Evolutionary conservation across 2,113 vertebrate species (phyloP).

Genomic region (Myocastor coypus): DNA sequence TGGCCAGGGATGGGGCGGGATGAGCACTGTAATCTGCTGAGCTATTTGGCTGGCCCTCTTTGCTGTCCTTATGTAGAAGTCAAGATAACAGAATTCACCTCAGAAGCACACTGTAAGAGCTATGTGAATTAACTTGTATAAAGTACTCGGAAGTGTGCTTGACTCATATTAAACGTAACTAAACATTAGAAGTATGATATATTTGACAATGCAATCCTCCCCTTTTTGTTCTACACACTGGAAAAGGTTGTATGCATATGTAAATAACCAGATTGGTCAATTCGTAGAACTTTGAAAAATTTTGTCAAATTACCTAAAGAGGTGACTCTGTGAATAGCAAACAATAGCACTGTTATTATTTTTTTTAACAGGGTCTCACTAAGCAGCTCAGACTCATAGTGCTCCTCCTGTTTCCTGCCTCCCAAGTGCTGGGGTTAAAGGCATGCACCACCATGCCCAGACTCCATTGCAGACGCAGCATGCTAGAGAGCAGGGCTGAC

Average conservation of each 20-base stretch:
- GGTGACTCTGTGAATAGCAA: constrained; percentile 55
- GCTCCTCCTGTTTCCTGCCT: too few species aligned
- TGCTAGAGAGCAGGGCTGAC: too few species aligned
- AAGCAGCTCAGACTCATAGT: too few species aligned
- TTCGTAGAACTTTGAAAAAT: constrained; percentile 49
- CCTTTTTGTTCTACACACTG: background rate
- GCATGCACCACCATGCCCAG: too few species aligned
- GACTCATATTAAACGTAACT: background rate
- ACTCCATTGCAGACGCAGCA: too few species aligned
- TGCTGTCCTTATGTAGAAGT: background rate
- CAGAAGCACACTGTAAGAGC: background rate
- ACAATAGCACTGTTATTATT: background rate
- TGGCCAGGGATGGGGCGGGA: too few species aligned
- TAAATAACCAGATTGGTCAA: background rate
- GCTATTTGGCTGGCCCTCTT: too few species aligned
- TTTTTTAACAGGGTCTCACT: too few species aligned
- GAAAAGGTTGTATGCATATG: background rate
- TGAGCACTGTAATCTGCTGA: too few species aligned
- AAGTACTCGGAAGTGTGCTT: background rate
- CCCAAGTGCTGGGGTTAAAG: too few species aligned
- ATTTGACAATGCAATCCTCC: background rate
- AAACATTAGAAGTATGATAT: background rate
- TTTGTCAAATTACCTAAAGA: constrained; percentile 13
- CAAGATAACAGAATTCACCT: background rate
- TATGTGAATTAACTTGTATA: background rate